phyloP scores from a whole-genome alignment of 2,113 vertebrate species.

The Eurypyga helias region DNA sequence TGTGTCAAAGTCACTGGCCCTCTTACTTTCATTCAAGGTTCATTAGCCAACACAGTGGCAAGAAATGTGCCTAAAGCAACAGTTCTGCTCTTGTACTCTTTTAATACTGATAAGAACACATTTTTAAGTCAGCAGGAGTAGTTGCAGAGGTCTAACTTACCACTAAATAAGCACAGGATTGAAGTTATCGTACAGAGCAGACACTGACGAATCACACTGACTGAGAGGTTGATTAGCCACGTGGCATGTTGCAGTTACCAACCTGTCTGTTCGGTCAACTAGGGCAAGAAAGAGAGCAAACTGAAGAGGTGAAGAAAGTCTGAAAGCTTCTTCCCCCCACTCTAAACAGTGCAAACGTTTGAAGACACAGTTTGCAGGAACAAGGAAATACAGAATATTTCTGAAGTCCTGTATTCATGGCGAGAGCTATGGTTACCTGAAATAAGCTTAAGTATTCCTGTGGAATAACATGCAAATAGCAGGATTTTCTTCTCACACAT shows the following conservation, averaged over 20 bases:
- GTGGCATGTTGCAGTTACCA: not conserved
- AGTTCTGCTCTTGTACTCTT: conserved; percentile 22
- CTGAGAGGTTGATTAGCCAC: not conserved
- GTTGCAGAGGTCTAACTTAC: not conserved
- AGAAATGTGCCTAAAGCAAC: conserved; percentile 43
- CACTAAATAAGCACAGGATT: not conserved
- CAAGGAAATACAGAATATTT: not conserved
- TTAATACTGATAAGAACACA: conserved; percentile 69
- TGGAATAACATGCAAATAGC: not conserved
- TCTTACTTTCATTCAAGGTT: conserved; percentile 53
- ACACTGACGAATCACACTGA: not conserved
- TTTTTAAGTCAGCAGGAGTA: not conserved
- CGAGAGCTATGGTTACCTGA: not conserved
- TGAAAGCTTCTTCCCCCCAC: not conserved
- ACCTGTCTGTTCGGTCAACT: not conserved
- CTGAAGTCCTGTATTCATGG: not conserved
- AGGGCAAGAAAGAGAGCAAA: not conserved
- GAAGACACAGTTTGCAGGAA: not conserved
- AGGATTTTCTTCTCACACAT: not conserved
- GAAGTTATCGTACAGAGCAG: not conserved
- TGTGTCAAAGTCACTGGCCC: conserved; percentile 43
- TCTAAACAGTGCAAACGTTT: not conserved
- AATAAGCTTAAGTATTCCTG: not conserved
- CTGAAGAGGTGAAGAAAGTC: not conserved
- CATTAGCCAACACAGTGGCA: conserved; percentile 32